Percentiles rank a stretch among this genome's conserved stretches.
Conservation (phyloP, 1,140 invertebrate genomes). For the Contarinia nasturtii region DNA sequence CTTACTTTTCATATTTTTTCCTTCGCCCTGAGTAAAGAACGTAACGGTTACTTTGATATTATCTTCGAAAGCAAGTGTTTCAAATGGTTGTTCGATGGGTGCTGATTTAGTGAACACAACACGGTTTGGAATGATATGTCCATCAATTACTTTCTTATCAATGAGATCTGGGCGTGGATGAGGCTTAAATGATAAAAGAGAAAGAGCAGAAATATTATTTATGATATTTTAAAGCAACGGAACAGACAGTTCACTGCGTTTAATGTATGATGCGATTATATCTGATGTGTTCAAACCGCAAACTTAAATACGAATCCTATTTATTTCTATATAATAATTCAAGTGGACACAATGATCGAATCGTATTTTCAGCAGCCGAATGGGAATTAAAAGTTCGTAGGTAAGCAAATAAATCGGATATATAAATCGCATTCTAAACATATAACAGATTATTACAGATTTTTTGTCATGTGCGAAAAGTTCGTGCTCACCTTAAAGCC, state of each 20-base stretch:
- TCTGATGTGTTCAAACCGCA: not conserved
- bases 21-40: conserved; percentile 41
- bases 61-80: conserved; percentile 62
- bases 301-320: no score
- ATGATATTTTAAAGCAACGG: not conserved
- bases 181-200: conserved; percentile 26
- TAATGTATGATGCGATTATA: not conserved
- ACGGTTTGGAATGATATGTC: conserved; percentile 71
- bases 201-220: conserved; percentile 1
- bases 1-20: conserved; percentile 34
- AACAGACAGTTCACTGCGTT: no score
- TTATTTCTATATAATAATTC: not conserved
- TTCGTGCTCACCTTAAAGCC: conserved; percentile 51
- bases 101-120: conserved; percentile 73
- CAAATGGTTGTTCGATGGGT: conserved; percentile 41
- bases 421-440: no score
- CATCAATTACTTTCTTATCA: conserved; percentile 69
- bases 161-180: conserved; percentile 44
- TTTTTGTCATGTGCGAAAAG: not conserved
- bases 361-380: no score
- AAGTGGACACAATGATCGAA: no score
- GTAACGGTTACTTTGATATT: conserved; percentile 63
- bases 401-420: no score
- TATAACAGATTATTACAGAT: no score
- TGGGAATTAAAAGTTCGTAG: no score